Evolutionary conservation across 2,113 vertebrate species (phyloP).

Genomic region (Salvelinus alpinus): DNA sequence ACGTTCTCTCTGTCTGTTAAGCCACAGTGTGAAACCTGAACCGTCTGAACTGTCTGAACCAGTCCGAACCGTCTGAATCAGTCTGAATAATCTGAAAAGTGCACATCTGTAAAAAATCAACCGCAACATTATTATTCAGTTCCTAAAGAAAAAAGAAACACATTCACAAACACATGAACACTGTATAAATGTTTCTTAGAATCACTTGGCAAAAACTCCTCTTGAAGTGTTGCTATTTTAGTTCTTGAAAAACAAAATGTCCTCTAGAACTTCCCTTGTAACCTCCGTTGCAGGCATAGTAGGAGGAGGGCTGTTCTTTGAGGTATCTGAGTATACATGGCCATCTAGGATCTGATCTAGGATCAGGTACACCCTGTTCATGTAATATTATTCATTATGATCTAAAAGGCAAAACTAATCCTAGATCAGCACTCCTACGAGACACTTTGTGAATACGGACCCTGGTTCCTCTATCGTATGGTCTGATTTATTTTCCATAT

Average conservation of each 20-base stretch:
- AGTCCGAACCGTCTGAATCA: slow-evolving; percentile 30
- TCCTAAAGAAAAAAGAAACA: slow-evolving; percentile 9
- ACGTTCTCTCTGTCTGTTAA: slow-evolving; percentile 17
- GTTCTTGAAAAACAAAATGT: slow-evolving; percentile 23
- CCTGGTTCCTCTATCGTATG: neutral
- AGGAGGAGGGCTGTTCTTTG: neutral
- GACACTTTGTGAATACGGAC: too few relatives aligned
- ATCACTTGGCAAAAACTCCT: slow-evolving; percentile 44
- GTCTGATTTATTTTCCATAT: slow-evolving; percentile 9
- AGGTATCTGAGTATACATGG: neutral
- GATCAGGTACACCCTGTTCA: too few relatives aligned
- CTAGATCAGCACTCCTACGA: too few relatives aligned
- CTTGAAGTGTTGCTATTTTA: slow-evolving; percentile 26
- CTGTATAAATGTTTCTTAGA: slow-evolving; percentile 19
- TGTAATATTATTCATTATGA: too few relatives aligned
- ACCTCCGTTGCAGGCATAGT: slow-evolving; percentile 26
- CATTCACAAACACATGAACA: slow-evolving; percentile 22
- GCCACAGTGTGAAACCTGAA: slow-evolving; percentile 49
- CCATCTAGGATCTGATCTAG: too few relatives aligned
- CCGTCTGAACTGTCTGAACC: neutral
- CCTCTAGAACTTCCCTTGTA: slow-evolving; percentile 18
- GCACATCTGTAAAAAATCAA: slow-evolving; percentile 54
- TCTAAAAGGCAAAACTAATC: too few relatives aligned
- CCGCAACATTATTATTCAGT: slow-evolving; percentile 36
- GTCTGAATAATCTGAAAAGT: slow-evolving; percentile 49